Evolutionary conservation across 2,888 invertebrate species (phyloP).

Genomic region (Stegophylla sp.): DNA sequence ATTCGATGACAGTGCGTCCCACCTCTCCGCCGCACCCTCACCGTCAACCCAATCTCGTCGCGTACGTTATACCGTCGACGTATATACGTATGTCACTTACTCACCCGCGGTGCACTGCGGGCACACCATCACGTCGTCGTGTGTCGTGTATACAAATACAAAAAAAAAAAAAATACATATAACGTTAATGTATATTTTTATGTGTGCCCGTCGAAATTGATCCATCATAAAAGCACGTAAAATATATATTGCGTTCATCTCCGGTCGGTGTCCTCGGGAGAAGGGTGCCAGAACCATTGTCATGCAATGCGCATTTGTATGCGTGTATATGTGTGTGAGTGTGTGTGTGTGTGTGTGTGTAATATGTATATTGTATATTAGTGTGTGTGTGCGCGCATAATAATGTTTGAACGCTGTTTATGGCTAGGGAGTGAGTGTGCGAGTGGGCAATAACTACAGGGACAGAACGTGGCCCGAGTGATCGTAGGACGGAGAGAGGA

Average conservation of each 20-base stretch:
- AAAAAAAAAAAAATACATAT: too few relatives aligned
- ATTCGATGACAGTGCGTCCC: slow-evolving; percentile 20
- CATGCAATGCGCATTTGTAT: neutral
- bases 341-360: too few relatives aligned
- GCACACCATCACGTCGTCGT: neutral
- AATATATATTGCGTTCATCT: slow-evolving; percentile 34
- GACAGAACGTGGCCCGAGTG: neutral
- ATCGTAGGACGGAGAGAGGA: neutral
- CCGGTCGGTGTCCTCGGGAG: neutral
- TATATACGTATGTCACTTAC: neutral
- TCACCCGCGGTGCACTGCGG: neutral
- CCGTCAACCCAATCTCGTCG: too few relatives aligned
- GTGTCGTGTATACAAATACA: neutral
- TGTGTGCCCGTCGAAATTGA: slow-evolving; percentile 42
- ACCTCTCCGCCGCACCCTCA: neutral
- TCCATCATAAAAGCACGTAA: slow-evolving; percentile 53
- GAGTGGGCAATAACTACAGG: slow-evolving; percentile 23
- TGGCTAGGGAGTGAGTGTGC: neutral
- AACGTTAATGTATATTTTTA: slow-evolving; percentile 15
- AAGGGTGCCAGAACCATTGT: slow-evolving; percentile 48
- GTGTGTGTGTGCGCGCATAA: neutral
- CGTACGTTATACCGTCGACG: neutral
- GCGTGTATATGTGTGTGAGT: neutral
- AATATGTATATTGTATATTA: too few relatives aligned
- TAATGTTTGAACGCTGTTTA: neutral